phyloP scores from a whole-genome alignment of 2,113 vertebrate species.

The Circaetus gallicus region DNA sequence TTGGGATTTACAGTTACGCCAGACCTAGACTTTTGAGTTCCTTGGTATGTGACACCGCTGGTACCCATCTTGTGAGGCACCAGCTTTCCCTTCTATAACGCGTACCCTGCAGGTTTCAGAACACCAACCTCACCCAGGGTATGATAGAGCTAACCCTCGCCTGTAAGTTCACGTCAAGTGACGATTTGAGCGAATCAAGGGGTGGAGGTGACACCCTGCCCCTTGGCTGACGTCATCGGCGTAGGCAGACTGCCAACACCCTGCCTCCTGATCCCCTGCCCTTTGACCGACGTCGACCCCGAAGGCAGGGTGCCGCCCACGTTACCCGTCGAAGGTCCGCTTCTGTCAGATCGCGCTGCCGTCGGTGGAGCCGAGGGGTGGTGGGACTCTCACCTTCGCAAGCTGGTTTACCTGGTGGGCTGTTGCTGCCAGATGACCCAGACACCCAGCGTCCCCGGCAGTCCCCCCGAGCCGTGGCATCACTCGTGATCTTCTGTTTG shows the following conservation, averaged over 20 bases:
- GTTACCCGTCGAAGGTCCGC: neutral
- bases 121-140: neutral
- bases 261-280: neutral
- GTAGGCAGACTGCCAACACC: neutral
- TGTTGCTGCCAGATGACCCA: neutral
- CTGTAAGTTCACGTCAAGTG: neutral
- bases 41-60: neutral
- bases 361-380: neutral
- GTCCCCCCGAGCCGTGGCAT: neutral
- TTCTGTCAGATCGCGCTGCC: neutral
- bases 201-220: neutral
- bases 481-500: neutral
- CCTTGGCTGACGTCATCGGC: fast-evolving
- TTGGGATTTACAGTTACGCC: neutral
- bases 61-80: neutral
- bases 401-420: too few species aligned
- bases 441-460: neutral
- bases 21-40: neutral
- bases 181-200: neutral
- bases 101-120: neutral
- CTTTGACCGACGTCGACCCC: fast-evolving
- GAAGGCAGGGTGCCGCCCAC: fast-evolving
- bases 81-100: neutral
- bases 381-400: neutral
- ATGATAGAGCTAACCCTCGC: neutral